Evolutionary conservation across 1,140 invertebrate genomes (phyloP), one percentile per base, ranked within the genome.

Genomic region (Calliopsis andreniformis): DNA sequence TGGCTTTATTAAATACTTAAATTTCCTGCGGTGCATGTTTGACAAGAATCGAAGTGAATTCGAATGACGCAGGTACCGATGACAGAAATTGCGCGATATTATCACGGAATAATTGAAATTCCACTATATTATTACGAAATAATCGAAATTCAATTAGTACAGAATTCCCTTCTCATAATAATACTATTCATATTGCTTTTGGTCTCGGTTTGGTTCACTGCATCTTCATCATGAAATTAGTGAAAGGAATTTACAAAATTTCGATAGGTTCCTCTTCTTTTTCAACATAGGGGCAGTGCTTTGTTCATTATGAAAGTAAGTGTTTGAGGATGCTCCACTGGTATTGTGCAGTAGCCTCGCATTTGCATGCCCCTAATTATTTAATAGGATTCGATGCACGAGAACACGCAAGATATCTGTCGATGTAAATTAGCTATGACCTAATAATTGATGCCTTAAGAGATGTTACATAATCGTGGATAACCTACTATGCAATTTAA

Each of bases 391-490:
- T 4, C 18, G 10, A 7, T 16, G n/a, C 1, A 30, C 14, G 14
- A 25, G 23, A 20, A 3, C 16, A 23, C 10, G 47, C 20, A 20
- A 3, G 1, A 32, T 20, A 12, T 14, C 3, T 8, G 12, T 16
- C 25, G 5, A 72, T 20, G 35, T 49, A 49, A 12, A 72, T 51
- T 62, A 51, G 23, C 61, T 64, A 47, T 81, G 67, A 78, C 62
- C 35, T 18, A 45, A 20, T 78, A 80, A 78, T 79, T 62, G 78
- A 43, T 2, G 47, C 61, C 56, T 69, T 55, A 39, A 30, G 32
- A 32, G 61, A 28, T 69, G 14, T 78, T 82, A 45, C 56, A 32
- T 16, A 10, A 23, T 14, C 39, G 16, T 30, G 42, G 25, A n/a
- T 59, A 39, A 51, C 42, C 20, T 20, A 53, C 20, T 35, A 35